Percentiles rank a stretch among this genome's conserved stretches.
Evolutionary conservation across 2,888 invertebrate genomes (phyloP).

Genomic region (Cecidostiba fungosa): DNA sequence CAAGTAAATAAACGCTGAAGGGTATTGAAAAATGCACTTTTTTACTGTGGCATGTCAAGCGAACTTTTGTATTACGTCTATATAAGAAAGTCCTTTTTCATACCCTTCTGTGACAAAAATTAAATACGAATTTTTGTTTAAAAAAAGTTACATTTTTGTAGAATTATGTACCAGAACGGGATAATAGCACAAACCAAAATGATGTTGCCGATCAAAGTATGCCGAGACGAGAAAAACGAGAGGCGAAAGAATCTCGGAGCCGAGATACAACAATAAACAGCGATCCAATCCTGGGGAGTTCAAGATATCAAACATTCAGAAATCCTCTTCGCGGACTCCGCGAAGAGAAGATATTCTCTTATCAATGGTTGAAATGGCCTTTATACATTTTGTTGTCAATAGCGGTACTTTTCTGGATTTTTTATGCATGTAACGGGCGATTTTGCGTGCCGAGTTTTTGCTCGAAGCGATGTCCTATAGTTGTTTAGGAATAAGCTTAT

Average conservation of each 20-base stretch:
- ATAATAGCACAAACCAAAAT: neutral
- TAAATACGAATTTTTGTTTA: neutral
- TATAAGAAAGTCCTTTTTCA: neutral
- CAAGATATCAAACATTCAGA: neutral
- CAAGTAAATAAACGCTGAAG: conserved; percentile 55
- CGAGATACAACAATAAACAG: neutral
- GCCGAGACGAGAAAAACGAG: neutral
- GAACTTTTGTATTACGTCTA: too few relatives aligned
- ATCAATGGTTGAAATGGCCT: neutral
- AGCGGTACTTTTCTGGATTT: too few relatives aligned
- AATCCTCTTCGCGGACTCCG: neutral
- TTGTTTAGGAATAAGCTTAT: neutral
- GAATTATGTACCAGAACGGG: neutral
- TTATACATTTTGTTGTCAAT: neutral
- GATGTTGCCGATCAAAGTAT: neutral
- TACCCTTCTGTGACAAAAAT: neutral
- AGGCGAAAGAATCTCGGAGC: neutral
- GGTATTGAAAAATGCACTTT: conserved; percentile 30
- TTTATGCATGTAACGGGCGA: neutral
- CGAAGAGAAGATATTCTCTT: neutral
- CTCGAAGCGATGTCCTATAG: neutral
- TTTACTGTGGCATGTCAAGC: neutral
- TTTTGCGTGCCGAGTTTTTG: conserved; percentile 23
- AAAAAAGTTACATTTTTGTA: neutral
- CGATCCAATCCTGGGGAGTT: neutral